A percentile compares a stretch with the other conserved stretches of the same genome.
Evolutionary conservation across 37 sponge, comb jelly and placozoan species (phyloP).

Genomic region (Dysidea cf. avara): DNA sequence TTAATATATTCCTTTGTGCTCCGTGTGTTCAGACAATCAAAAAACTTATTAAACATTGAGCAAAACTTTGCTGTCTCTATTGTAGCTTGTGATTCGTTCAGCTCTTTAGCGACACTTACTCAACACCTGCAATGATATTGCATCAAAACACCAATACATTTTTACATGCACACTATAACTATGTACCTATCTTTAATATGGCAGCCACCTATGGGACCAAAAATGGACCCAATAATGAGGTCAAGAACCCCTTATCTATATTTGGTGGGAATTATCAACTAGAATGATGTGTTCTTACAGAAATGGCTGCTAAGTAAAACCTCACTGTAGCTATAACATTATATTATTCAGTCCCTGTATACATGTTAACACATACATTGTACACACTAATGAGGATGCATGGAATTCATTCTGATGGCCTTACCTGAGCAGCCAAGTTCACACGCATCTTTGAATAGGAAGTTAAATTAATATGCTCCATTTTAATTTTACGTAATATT

Average conservation of each 20-base stretch:
- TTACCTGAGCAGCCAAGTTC: constrained; percentile 43
- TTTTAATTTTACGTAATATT: constrained; percentile 33
- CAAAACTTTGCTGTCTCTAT: constrained; percentile 19
- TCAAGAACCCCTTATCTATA: no score
- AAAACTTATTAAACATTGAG: constrained; percentile 25
- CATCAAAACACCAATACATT: no score
- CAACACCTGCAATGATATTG: constrained; percentile 1
- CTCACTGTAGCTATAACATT: neutral
- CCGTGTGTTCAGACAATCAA: constrained; percentile 32
- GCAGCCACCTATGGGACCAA: no score
- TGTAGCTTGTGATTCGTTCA: neutral
- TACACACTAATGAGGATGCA: neutral
- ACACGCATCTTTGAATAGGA: constrained; percentile 48
- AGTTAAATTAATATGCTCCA: constrained; percentile 27
- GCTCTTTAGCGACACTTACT: constrained; percentile 39
- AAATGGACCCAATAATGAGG: no score
- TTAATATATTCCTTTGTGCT: neutral
- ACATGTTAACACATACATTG: neutral
- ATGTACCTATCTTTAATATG: no score
- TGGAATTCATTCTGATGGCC: no score
- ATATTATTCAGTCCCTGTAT: neutral
- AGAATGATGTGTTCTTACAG: no score
- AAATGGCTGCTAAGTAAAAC: neutral
- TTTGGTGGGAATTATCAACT: no score
- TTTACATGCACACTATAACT: no score